Conservation (phyloP, 2,888 invertebrate genomes). For the Lepidochrysops patricia region DNA sequence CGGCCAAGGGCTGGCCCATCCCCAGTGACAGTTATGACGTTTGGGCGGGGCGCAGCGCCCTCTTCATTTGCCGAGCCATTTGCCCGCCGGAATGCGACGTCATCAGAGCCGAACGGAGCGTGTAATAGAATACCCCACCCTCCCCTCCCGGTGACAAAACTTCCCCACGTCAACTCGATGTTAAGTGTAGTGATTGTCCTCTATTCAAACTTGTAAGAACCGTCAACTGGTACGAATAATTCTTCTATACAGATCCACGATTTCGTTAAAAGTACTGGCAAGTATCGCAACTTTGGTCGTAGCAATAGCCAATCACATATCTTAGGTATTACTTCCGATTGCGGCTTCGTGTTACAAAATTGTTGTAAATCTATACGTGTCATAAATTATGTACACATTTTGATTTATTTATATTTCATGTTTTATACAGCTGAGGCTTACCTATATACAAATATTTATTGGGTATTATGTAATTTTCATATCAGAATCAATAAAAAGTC, state of each 20-base stretch:
- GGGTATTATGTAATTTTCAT: background rate
- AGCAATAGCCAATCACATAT: too few relatives aligned
- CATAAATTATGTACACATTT: too few relatives aligned
- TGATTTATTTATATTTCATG: too few relatives aligned
- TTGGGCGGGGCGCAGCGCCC: conserved; percentile 64
- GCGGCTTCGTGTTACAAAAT: too few relatives aligned
- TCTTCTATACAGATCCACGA: too few relatives aligned
- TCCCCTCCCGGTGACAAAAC: conserved; percentile 59
- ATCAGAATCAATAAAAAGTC: background rate
- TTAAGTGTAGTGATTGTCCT: background rate
- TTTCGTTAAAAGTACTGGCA: too few relatives aligned
- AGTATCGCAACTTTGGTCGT: too few relatives aligned
- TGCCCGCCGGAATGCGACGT: conserved; percentile 69
- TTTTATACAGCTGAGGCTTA: too few relatives aligned
- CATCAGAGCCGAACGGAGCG: conserved; percentile 69
- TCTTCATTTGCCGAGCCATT: conserved; percentile 73
- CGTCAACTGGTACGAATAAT: too few relatives aligned
- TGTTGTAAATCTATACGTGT: too few relatives aligned
- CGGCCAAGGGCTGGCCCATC: conserved; percentile 10
- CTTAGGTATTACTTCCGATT: too few relatives aligned
- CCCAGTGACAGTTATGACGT: conserved; percentile 65
- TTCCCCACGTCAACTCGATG: conserved; percentile 29
- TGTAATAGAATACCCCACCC: conserved; percentile 73
- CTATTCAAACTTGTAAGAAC: background rate
- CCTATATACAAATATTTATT: too few relatives aligned